phyloP scores from a whole-genome alignment of 2,888 invertebrate genomes.

The Ennomos erosarius region DNA sequence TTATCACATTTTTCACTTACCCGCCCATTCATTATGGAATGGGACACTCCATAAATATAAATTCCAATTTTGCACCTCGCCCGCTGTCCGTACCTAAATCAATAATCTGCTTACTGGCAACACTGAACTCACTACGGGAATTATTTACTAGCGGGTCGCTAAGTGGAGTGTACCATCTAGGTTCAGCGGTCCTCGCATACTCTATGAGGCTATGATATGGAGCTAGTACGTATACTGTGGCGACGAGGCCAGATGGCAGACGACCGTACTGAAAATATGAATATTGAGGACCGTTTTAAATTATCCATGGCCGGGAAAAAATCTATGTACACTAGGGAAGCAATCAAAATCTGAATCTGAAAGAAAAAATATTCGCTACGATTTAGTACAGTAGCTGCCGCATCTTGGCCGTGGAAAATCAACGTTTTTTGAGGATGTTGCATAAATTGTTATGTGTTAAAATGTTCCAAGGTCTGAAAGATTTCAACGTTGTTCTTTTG shows the following conservation, averaged over 20 bases:
- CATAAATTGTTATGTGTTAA: too few species aligned
- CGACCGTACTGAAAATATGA: constrained; percentile 19
- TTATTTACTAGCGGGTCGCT: constrained; percentile 43
- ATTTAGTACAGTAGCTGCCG: too few species aligned
- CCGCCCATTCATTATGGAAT: constrained; percentile 40
- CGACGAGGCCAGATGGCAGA: constrained; percentile 14
- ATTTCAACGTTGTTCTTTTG: too few species aligned
- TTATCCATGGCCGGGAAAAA: too few species aligned
- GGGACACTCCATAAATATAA: constrained; percentile 40
- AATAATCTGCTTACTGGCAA: constrained; percentile 46
- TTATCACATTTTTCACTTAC: constrained; percentile 42
- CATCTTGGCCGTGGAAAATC: too few species aligned
- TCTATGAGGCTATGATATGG: constrained; percentile 20
- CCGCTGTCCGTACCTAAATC: constrained; percentile 44
- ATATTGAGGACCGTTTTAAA: constrained; percentile 12
- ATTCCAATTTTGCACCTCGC: constrained; percentile 39
- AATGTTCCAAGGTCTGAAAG: too few species aligned
- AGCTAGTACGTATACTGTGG: constrained; percentile 7
- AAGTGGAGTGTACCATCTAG: constrained; percentile 33
- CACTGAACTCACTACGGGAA: constrained; percentile 39
- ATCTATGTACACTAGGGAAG: too few species aligned
- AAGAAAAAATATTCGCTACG: too few species aligned
- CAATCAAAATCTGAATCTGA: too few species aligned
- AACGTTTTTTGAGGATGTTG: too few species aligned
- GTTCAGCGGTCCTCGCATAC: constrained; percentile 28